These are phyloP conservation scores for Pachydiplax longipennis DNA, from an alignment of 2,888 invertebrate genomes.

Conservation along the genomic window DNA sequence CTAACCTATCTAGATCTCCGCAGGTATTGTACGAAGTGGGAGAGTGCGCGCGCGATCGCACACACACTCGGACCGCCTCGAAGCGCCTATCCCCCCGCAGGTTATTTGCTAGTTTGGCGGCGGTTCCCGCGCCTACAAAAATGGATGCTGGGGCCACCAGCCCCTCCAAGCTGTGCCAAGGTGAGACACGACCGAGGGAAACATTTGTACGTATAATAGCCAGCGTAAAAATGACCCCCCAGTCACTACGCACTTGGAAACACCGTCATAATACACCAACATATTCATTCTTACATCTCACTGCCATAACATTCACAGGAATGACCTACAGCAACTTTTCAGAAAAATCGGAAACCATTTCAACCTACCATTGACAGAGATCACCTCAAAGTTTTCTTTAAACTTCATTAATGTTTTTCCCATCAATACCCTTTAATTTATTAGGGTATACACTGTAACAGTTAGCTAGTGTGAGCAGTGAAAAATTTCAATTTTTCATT, in stretches of 20 bases:
- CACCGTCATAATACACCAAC: background rate
- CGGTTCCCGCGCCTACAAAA: slow-evolving; percentile 43
- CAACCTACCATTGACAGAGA: no score
- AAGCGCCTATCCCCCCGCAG: slow-evolving; percentile 44
- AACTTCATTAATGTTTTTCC: no score
- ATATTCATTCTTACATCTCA: background rate
- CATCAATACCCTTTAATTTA: no score
- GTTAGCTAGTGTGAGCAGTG: background rate
- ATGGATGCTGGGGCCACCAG: slow-evolving; percentile 42
- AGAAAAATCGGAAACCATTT: background rate
- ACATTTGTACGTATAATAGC: slow-evolving; percentile 54
- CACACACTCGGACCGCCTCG: slow-evolving; percentile 44
- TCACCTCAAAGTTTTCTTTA: no score
- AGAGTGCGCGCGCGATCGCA: slow-evolving; percentile 44
- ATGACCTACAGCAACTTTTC: background rate
- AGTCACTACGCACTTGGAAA: background rate
- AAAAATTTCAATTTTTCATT: background rate
- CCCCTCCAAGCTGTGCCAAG: slow-evolving; percentile 57
- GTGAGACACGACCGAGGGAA: slow-evolving; percentile 60
- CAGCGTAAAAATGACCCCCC: slow-evolving; percentile 13
- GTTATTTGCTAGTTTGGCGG: slow-evolving; percentile 43
- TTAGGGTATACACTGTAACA: background rate
- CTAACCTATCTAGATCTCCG: slow-evolving; percentile 45
- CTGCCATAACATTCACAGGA: background rate
- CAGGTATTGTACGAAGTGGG: slow-evolving; percentile 45